Base-by-base conservation (phyloP, 2,888 invertebrate species). In the Oxytorus armatus region DNA sequence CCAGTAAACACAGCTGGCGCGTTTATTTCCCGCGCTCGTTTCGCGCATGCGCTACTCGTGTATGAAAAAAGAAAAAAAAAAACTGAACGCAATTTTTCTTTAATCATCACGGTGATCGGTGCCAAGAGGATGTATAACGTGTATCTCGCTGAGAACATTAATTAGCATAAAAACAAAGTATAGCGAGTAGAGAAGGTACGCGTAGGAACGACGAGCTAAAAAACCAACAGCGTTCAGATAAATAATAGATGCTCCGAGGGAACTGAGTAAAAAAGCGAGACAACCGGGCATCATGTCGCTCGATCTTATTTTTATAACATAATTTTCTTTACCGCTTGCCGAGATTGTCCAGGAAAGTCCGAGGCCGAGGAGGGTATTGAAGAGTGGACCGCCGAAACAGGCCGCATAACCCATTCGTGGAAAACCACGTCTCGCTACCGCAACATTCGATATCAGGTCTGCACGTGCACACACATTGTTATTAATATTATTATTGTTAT, bases 301-400 rank as follows among this genome's bases (percentile, higher is more conserved):
- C 84, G 87, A 79, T 86, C 92, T 85, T 87, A 93, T 86, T 85
- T 87, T 78, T 11, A 87, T 86, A 23, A 69, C 73, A 47, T 79
- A 77, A 11, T 87, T 80, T 0, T 86, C 79, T 0, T 85, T 65
- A n/a, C 70, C 25, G 1, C 66, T 66, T 3, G 86, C 86, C 5
- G 89, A 84, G 10, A 90, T 86, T 1, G 90, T 86, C 77, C 92
- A 93, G 8, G 92, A 92, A 53, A 93, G 81, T 16, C 93, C 93
- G 5, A 93, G 86, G 16, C 93, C 93, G 42, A 93, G 72, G 4
- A 93, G 87, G 1, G 92, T 90, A 84, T 93, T 95, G 86, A 95
- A 94, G 74, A 95, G 91, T 0, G 95, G 95, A 4, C 95, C 95
- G 16, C 95, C 95, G 87, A 94, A 94, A 77, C 95, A 95, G 0